These are phyloP conservation scores for Antheraea pernyi DNA, from an alignment of 1,140 invertebrate genomes.

Conservation along the genomic window DNA sequence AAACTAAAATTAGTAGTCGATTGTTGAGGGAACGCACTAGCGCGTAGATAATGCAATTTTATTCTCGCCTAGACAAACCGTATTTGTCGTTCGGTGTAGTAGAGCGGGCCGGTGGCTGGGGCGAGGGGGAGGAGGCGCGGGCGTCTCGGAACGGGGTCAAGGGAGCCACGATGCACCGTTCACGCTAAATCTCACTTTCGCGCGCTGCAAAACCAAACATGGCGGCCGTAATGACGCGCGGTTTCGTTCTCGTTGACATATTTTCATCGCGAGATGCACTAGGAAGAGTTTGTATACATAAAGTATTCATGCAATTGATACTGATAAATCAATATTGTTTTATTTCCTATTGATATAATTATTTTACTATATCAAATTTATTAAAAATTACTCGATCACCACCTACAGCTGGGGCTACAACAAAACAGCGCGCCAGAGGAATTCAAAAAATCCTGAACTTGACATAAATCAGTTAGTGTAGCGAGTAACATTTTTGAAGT, in stretches of 20 bases:
- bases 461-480: too few species aligned
- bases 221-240: slow-evolving; percentile 57
- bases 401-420: too few species aligned
- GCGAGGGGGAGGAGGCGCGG: slow-evolving; percentile 30
- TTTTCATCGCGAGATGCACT: slow-evolving; percentile 24
- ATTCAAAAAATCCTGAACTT: too few species aligned
- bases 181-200: slow-evolving; percentile 77
- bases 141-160: slow-evolving; percentile 62
- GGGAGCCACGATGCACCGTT: slow-evolving; percentile 72
- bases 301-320: not conserved
- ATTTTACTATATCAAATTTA: too few species aligned
- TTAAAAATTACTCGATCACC: too few species aligned
- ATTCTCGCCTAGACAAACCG: not conserved
- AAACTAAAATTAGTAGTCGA: slow-evolving; percentile 6
- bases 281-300: slow-evolving; percentile 1
- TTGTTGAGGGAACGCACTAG: not conserved
- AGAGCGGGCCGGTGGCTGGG: not conserved
- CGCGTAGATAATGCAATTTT: slow-evolving; percentile 3
- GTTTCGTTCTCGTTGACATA: slow-evolving; percentile 59
- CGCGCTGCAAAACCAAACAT: slow-evolving; percentile 63
- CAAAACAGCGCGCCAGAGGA: too few species aligned
- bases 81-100: slow-evolving; percentile 6
- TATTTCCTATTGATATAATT: too few species aligned
- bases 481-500: too few species aligned
- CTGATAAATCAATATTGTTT: not conserved